phyloP scores from a whole-genome alignment of 2,797 vertebrate species.

The Enteromius paludinosus region DNA sequence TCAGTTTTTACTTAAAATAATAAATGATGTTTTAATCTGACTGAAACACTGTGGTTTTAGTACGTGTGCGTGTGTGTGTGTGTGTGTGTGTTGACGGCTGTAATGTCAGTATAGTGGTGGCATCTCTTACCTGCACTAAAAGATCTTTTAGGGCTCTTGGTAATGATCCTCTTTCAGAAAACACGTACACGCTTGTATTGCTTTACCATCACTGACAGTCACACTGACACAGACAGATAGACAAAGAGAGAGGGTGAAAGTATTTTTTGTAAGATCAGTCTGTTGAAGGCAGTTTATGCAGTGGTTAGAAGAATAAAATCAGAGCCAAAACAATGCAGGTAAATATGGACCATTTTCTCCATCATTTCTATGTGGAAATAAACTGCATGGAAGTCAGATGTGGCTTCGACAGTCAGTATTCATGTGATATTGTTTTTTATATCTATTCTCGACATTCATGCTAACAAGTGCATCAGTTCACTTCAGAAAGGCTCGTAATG shows the following conservation, averaged over 20 bases:
- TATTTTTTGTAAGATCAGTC: not conserved
- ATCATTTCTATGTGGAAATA: not conserved
- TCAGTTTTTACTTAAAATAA: not conserved
- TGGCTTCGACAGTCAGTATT: not conserved
- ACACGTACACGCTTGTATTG: slow-evolving; percentile 19
- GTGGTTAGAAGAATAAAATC: not conserved
- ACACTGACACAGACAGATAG: not conserved
- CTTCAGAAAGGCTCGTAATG: not conserved
- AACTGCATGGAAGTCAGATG: not conserved
- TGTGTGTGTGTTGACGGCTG: not conserved
- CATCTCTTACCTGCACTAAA: slow-evolving; percentile 37
- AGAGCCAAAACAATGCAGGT: not conserved
- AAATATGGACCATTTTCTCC: not conserved
- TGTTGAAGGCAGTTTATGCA: not conserved
- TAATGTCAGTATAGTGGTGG: slow-evolving; percentile 28
- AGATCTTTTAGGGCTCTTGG: slow-evolving; percentile 27
- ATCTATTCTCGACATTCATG: no score
- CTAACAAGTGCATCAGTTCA: not conserved
- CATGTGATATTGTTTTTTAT: not conserved
- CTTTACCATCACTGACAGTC: slow-evolving; percentile 23
- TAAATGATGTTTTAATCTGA: not conserved
- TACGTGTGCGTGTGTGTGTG: not conserved
- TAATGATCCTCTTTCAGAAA: slow-evolving; percentile 34
- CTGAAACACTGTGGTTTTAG: not conserved
- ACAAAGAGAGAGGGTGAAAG: slow-evolving; percentile 1